Base-by-base conservation (phyloP, 2,888 invertebrate genomes). In the Heliconius cydno region DNA sequence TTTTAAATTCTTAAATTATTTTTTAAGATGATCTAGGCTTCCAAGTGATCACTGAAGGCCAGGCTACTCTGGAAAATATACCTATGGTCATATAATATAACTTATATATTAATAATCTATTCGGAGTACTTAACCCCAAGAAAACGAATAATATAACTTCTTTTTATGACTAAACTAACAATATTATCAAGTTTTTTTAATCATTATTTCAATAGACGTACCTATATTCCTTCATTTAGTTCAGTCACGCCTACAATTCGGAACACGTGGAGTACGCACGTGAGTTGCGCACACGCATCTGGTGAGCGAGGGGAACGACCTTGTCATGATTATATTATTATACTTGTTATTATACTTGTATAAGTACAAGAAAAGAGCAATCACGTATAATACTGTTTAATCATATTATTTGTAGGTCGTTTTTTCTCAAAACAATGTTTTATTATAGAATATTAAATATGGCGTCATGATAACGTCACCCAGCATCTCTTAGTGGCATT, bases 221-320 rank as follows among this genome's bases (percentile, higher is more conserved):
- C 34, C 34, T 28, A 65, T 25, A 75, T 67, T 38, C 60, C 67
- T 78, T 74, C 57, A 67, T 22, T 38, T n/a, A n/a, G 46, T 57
- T 25, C 15, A 63, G 73, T 73, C 72, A 74, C 67, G 70, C 52
- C 38, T 60, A 79, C 75, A 78, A 80, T 82, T 77, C 63, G 80
- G 75, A n/a, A 70, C 84, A 83, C 83, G 83, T 84, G 82, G 71
- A 52, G 15, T 4, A 19, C 9, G 60, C 83, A 82, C 84, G 83
- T 84, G 84, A 82, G 60, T 30, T 78, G 84, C 82, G 83, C 81
- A 30, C 74, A 76, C 82, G 82, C 82, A 82, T 65, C 79, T 80
- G 63, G 10, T 41, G 15, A n/a, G 57, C 65, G 63, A 68, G 79
- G 79, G 76, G 79, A 80, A 80, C 60, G 79, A 78, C 81, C 78